phyloP scores from a whole-genome alignment of 2,888 invertebrate species.

The Panopea generosa region DNA sequence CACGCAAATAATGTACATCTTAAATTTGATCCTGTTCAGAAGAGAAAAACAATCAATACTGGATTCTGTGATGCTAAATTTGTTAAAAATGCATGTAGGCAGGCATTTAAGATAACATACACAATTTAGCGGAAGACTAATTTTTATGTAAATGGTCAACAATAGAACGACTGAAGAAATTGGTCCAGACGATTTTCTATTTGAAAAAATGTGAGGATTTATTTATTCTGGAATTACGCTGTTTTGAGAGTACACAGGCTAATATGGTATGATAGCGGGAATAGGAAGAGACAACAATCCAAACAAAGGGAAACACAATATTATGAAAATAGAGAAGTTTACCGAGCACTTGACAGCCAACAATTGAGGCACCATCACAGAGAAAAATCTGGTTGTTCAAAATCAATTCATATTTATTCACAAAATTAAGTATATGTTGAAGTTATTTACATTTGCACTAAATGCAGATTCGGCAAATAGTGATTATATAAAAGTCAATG shows the following conservation, averaged over 20 bases:
- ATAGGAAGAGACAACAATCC: slow-evolving; percentile 38
- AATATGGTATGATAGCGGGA: slow-evolving; percentile 35
- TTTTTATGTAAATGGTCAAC: slow-evolving; percentile 45
- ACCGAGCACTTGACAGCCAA: slow-evolving; percentile 29
- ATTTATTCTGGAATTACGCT: slow-evolving; percentile 56
- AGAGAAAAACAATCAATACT: slow-evolving; percentile 28
- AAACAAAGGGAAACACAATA: slow-evolving; percentile 51
- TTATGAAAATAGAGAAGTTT: slow-evolving; percentile 50
- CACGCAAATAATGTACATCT: slow-evolving; percentile 25
- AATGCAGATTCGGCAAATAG: slow-evolving; percentile 7
- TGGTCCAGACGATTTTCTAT: slow-evolving; percentile 40
- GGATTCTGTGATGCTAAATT: slow-evolving; percentile 24
- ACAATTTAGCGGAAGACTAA: slow-evolving; percentile 18
- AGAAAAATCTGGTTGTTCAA: slow-evolving; percentile 24
- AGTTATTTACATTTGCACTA: slow-evolving; percentile 27
- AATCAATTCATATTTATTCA: slow-evolving; percentile 31
- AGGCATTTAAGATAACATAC: slow-evolving; percentile 16
- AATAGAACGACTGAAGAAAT: slow-evolving; percentile 22
- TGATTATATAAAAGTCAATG: background rate
- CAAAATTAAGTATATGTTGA: background rate
- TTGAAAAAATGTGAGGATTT: slow-evolving; percentile 39
- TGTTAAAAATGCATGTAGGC: slow-evolving; percentile 15
- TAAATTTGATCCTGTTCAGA: background rate
- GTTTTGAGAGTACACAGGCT: slow-evolving; percentile 48
- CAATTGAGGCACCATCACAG: slow-evolving; percentile 30